Evolutionary conservation across 2,113 vertebrate genomes (phyloP), one percentile per base, ranked within the genome.

Genomic region (Bos taurus): DNA sequence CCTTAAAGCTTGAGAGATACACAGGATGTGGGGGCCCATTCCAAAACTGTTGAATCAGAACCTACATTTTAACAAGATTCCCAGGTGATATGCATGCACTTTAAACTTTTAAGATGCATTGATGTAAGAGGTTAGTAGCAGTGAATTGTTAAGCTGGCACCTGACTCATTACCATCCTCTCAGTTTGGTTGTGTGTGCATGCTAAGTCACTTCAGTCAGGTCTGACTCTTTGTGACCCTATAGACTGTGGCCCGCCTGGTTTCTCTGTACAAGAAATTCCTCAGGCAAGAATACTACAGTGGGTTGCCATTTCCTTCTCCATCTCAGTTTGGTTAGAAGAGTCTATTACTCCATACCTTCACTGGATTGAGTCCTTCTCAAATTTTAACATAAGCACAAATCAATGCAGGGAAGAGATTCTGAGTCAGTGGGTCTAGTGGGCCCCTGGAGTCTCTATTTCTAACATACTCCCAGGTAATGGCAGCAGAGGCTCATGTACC

Each of bases 81-180:
- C 40, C 11, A 52, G 33, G 8, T 14, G 25, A 19, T 9, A 8
- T 2, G 2, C 4, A 0, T 6, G 5, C 59, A 30, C 52, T 21
- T 46, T 19, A 4, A 54, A 90, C 56, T 60, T 40, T 15, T 19
- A 10, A 67, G 71, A 60, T 16, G 33, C 17, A 14, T 36, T 5
- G 3, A 7, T 3, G 6, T 7, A 54, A 30, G 52, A 62, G 30
- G 48, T 74, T n/a, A 54, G 57, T n/a, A 13, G 40, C 54, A 33
- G 9, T 30, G 19, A 40, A 11, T 14, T 54, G 23, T 36, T 6
- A 26, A 85, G 40, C 33, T 36, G n/a, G 36, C 30, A 5, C 6
- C 54, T 25, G 59, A 67, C 64, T 71, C 40, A 10, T 67, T 3
- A 3, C 71, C 4, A 1, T 64, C 48, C n/a, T 60, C 97, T 94